Conservation (phyloP, 2,888 invertebrate species). For the Drosophila maculinotata region DNA sequence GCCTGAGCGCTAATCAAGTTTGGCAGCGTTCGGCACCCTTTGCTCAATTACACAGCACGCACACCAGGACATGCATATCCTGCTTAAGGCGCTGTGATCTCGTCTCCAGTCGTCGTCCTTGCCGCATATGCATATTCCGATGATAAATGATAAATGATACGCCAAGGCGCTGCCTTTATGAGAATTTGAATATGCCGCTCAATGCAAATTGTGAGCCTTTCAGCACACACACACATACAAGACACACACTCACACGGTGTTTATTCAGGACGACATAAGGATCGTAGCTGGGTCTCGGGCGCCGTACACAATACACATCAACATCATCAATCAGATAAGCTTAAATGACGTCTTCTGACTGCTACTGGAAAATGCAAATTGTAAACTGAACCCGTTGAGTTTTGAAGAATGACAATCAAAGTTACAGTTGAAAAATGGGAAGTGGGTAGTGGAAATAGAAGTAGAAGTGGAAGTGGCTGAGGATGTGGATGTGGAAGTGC, state of each 20-base stretch:
- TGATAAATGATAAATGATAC: conserved; percentile 80
- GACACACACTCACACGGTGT: conserved; percentile 41
- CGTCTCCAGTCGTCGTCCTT: conserved; percentile 22
- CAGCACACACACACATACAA: conserved; percentile 44
- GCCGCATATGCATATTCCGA: conserved; percentile 51
- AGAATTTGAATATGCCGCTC: conserved; percentile 76
- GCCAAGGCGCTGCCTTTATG: conserved; percentile 59
- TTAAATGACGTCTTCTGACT: conserved; percentile 68
- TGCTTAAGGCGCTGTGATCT: conserved; percentile 39
- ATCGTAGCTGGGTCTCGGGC: conserved; percentile 12
- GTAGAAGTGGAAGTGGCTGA: conserved; percentile 4
- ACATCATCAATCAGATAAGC: conserved; percentile 82
- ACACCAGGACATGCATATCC: conserved; percentile 31
- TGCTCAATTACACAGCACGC: conserved; percentile 68
- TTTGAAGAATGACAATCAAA: conserved; percentile 68
- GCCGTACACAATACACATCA: conserved; percentile 61
- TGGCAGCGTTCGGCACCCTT: conserved; percentile 70
- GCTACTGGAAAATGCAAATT: conserved; percentile 77
- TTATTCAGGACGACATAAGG: conserved; percentile 72
- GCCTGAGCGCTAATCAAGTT: conserved; percentile 63
- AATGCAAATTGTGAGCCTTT: conserved; percentile 75
- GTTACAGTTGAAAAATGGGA: conserved; percentile 59
- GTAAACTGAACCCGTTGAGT: conserved; percentile 72
- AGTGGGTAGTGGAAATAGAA: conserved; percentile 29
- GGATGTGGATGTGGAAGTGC: conserved; percentile 46